A percentile compares a stretch with the other conserved stretches of the same genome.
phyloP scores from a whole-genome alignment of 2,113 vertebrate genomes.

The Oreochromis niloticus region DNA sequence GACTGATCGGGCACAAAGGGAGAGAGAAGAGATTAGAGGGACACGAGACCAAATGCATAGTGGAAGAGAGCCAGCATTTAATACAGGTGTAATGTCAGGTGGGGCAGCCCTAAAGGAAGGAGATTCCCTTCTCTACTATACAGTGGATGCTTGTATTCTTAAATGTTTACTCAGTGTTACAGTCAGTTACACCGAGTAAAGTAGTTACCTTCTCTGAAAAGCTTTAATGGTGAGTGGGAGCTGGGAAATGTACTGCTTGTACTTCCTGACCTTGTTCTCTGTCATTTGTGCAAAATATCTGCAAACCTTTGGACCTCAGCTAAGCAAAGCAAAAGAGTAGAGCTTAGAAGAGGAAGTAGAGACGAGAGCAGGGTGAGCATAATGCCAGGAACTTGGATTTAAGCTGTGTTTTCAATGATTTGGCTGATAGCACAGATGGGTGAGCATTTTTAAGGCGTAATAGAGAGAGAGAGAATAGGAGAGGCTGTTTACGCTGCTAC shows the following conservation, averaged over 20 bases:
- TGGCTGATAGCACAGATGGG: neutral
- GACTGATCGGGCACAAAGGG: neutral
- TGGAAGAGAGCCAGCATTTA: neutral
- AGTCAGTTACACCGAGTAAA: neutral
- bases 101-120: neutral
- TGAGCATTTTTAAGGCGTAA: fast-evolving
- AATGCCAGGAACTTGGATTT: neutral
- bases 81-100: neutral
- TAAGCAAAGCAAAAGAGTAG: neutral
- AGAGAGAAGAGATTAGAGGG: neutral
- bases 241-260: neutral
- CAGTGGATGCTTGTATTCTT: neutral
- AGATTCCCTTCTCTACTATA: neutral
- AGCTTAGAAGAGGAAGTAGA: neutral
- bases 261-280: neutral
- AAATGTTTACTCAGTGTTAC: neutral
- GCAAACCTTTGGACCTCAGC: neutral
- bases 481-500: neutral
- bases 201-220: neutral
- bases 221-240: neutral
- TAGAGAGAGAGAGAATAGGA: neutral
- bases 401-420: fast-evolving
- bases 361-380: neutral
- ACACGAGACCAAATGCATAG: fast-evolving
- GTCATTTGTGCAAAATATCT: neutral